A percentile compares a stretch with the other conserved stretches of the same genome.
These are phyloP conservation scores for Unio delphinus DNA, from an alignment of 2,888 invertebrate genomes.

Conservation along the genomic window DNA sequence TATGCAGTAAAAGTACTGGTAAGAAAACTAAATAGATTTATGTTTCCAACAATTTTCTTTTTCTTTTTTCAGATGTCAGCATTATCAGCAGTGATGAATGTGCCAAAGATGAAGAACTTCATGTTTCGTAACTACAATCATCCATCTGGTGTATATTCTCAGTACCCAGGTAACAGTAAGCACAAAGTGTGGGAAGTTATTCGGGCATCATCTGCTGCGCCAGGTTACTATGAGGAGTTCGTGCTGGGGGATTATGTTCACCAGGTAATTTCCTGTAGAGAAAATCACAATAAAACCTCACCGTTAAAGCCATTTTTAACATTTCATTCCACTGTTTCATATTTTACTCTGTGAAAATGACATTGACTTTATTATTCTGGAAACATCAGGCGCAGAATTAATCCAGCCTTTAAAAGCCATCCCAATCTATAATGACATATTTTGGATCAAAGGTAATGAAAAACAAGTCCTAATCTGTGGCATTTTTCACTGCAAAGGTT, in stretches of 20 bases:
- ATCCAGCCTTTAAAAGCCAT: too few relatives aligned
- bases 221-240: conserved; percentile 86
- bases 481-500: too few relatives aligned
- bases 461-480: too few relatives aligned
- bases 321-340: not conserved
- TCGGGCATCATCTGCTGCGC: conserved; percentile 91
- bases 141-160: conserved; percentile 74
- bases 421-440: too few relatives aligned
- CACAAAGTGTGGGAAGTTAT: conserved; percentile 87
- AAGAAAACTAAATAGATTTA: not conserved
- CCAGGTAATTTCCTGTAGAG: conserved; percentile 45
- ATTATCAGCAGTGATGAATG: conserved; percentile 62
- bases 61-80: conserved; percentile 47
- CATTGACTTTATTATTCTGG: too few relatives aligned
- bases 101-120: conserved; percentile 58
- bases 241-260: conserved; percentile 59
- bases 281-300: not conserved
- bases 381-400: too few relatives aligned
- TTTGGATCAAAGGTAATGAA: too few relatives aligned
- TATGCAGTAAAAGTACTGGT: too few relatives aligned
- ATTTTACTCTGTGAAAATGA: not conserved
- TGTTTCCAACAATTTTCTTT: not conserved
- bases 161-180: conserved; percentile 80
- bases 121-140: conserved; percentile 87
- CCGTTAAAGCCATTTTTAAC: not conserved